Base-by-base conservation (phyloP, 2,888 invertebrate genomes). In the Epinotia brunnichana region DNA sequence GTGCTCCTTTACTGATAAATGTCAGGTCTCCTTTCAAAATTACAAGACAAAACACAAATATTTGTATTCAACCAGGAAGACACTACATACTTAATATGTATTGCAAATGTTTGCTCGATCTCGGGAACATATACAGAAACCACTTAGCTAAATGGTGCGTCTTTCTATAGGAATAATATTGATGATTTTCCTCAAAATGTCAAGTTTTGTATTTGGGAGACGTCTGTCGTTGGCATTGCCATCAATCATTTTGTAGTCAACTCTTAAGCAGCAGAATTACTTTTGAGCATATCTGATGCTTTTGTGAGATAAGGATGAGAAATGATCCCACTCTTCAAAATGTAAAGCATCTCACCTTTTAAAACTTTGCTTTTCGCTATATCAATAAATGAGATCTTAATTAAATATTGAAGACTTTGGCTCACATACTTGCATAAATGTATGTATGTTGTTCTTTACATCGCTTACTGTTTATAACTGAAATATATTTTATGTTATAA, bases 181-280 rank as follows among this genome's bases (percentile, higher is more conserved):
- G 63, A 74, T 76, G 75, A 76, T 82, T 82, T 79, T 77, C 75
- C 76, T 74, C 75, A 61, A 74, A 74, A 74, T 74, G 62, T 74
- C 75, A 81, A 82, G 79, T 84, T 81, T 78, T 78, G 79, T 77
- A 83, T 83, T 83, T 79, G 77, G 75, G 61, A 79, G 77, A 81
- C 79, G 82, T 89, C 90, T 90, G 89, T 90, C 86, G 86, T 78
- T 81, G 83, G 81, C 85, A 82, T 83, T 81, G 80, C 77, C 89
- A 91, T 91, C 91, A 87, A 91, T 91, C 91, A 91, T 85, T 82
- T 78, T 81, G 86, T 86, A 88, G 85, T 85, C 85, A 82, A 89
- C 87, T 88, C 89, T 87, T 87, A 87, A 87, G 83, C 80, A 79
- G 77, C 83, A 83, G 85, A 85, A 88, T 90, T 89, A 89, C 89